Conservation (phyloP, 1,140 invertebrate species). For the Heliconius hewitsoni region DNA sequence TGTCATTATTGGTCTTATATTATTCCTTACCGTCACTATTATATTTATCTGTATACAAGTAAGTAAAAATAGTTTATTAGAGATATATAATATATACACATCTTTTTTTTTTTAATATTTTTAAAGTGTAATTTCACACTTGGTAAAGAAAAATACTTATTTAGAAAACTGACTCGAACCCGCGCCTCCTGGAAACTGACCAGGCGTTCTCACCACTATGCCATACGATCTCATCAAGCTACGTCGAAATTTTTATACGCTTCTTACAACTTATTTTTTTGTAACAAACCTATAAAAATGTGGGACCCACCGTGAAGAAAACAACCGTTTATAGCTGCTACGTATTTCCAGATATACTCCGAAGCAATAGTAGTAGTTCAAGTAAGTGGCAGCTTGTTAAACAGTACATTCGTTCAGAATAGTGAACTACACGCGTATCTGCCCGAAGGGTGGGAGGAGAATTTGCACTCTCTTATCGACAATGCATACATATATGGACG, state of each 20-base stretch:
- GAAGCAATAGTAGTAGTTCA: conserved; percentile 96
- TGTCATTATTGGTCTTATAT: conserved; percentile 82
- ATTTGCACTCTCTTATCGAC: conserved; percentile 92
- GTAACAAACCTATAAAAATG: too few species aligned
- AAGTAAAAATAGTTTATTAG: conserved; percentile 21
- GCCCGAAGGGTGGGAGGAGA: conserved; percentile 88
- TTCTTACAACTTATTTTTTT: too few species aligned
- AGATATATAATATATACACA: background rate
- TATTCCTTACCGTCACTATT: conserved; percentile 81
- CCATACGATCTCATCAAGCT: too few species aligned
- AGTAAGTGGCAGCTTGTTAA: conserved; percentile 93
- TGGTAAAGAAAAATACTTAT: too few species aligned
- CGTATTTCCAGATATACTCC: conserved; percentile 89
- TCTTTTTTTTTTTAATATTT: too few species aligned
- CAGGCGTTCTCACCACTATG: too few species aligned
- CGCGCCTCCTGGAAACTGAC: too few species aligned
- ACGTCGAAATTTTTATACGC: too few species aligned
- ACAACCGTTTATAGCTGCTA: too few species aligned
- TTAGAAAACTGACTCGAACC: too few species aligned
- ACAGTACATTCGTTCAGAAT: conserved; percentile 93
- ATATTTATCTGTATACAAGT: conserved; percentile 83
- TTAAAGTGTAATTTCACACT: too few species aligned
- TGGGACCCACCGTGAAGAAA: too few species aligned
- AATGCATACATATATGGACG: conserved; percentile 96
- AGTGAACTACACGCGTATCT: conserved; percentile 90